phyloP scores from a whole-genome alignment of 2,888 invertebrate genomes.

The Caenorhabditis sp. region DNA sequence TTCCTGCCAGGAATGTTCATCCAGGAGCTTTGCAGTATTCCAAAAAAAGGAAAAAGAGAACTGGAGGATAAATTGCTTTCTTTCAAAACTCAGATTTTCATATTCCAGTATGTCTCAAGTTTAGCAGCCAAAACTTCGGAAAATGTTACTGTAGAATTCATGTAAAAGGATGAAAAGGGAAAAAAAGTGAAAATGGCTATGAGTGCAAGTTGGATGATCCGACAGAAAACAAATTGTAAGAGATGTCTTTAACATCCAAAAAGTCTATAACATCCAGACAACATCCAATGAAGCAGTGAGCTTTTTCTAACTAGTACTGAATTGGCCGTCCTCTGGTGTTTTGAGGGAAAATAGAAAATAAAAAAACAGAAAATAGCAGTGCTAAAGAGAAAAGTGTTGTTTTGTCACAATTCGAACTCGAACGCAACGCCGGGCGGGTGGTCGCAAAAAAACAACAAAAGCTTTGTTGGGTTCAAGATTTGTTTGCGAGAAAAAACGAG shows the following conservation, averaged over 20 bases:
- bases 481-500: constrained; percentile 26
- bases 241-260: too few relatives aligned
- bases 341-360: constrained; percentile 1
- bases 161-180: neutral
- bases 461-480: constrained; percentile 49
- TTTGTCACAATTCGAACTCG: constrained; percentile 48
- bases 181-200: too few relatives aligned
- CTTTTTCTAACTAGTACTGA: neutral
- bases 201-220: too few relatives aligned
- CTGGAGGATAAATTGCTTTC: neutral
- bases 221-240: too few relatives aligned
- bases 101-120: too few relatives aligned
- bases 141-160: too few relatives aligned
- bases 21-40: too few relatives aligned
- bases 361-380: constrained; percentile 8
- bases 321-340: constrained; percentile 54
- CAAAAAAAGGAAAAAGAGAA: too few relatives aligned
- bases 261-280: neutral
- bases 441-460: constrained; percentile 36
- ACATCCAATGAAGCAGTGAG: neutral
- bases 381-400: constrained; percentile 35
- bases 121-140: too few relatives aligned
- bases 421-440: constrained; percentile 5
- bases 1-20: neutral
- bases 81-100: too few relatives aligned